Evolutionary conservation across 2,797 vertebrate species (phyloP).

Genomic region (Coluber constrictor): DNA sequence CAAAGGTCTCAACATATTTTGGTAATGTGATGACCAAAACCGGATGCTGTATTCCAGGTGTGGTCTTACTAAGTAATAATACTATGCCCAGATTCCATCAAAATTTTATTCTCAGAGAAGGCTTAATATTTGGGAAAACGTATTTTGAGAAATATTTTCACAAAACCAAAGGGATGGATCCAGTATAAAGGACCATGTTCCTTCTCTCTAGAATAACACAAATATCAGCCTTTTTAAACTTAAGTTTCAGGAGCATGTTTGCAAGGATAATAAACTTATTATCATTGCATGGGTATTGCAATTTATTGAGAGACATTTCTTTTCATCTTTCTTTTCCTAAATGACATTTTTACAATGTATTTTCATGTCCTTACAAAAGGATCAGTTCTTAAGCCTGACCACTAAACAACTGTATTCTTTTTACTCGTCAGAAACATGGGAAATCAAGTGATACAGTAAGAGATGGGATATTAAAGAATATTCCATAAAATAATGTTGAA

Average conservation of each 20-base stretch:
- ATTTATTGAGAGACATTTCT: constrained; percentile 50
- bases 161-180: constrained; percentile 27
- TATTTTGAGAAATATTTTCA: background rate
- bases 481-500: constrained; percentile 30
- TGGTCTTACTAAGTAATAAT: background rate
- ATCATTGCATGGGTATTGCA: constrained; percentile 45
- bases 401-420: constrained; percentile 38
- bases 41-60: background rate
- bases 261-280: constrained; percentile 35
- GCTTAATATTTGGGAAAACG: background rate
- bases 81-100: background rate
- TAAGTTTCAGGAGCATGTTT: constrained; percentile 41
- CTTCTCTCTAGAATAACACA: background rate
- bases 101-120: background rate
- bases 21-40: background rate
- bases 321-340: constrained; percentile 31
- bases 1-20: background rate
- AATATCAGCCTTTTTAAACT: constrained; percentile 13
- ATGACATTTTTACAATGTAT: background rate
- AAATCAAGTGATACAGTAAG: constrained; percentile 41
- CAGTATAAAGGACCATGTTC: constrained; percentile 14
- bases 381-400: constrained; percentile 21
- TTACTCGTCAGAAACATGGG: constrained; percentile 38
- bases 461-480: constrained; percentile 37
- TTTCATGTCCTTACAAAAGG: constrained; percentile 34